These are phyloP conservation scores for Dromius quadrimaculatus DNA, from an alignment of 2,888 invertebrate genomes.

Conservation along the genomic window DNA sequence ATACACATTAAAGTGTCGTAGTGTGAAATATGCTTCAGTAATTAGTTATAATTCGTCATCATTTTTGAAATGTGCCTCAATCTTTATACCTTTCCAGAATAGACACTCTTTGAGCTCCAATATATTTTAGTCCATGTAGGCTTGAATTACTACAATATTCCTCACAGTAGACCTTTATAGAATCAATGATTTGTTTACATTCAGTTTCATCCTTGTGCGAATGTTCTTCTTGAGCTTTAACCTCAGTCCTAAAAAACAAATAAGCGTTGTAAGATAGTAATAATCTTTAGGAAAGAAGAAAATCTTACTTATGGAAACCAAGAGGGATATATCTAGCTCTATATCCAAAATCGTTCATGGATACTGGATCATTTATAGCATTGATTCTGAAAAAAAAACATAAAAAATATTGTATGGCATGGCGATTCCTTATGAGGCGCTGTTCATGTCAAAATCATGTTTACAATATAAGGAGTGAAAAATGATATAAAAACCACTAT, in stretches of 20 bases:
- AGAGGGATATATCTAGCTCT: constrained; percentile 4
- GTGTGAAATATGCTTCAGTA: not conserved
- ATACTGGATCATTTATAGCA: not conserved
- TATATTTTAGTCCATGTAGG: constrained; percentile 38
- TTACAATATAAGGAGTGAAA: no score
- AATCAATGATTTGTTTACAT: constrained; percentile 30
- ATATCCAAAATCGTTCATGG: constrained; percentile 5
- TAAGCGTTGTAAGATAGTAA: no score
- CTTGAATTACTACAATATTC: constrained; percentile 40
- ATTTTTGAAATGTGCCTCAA: not conserved
- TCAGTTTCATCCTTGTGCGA: constrained; percentile 8
- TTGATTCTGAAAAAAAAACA: not conserved
- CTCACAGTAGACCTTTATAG: constrained; percentile 22
- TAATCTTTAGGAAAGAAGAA: no score
- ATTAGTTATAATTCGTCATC: not conserved
- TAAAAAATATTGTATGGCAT: no score
- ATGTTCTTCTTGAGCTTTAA: not conserved
- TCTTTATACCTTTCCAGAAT: constrained; percentile 38
- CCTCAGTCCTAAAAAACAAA: no score
- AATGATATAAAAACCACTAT: no score
- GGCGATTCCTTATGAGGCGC: no score
- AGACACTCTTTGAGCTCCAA: constrained; percentile 26
- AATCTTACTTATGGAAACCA: constrained; percentile 10
- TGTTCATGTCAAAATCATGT: no score
- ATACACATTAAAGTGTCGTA: no score